Evolutionary conservation across 1,140 invertebrate species (phyloP), one percentile per base, ranked within the genome.

Genomic region (Tetramorium simillimum): DNA sequence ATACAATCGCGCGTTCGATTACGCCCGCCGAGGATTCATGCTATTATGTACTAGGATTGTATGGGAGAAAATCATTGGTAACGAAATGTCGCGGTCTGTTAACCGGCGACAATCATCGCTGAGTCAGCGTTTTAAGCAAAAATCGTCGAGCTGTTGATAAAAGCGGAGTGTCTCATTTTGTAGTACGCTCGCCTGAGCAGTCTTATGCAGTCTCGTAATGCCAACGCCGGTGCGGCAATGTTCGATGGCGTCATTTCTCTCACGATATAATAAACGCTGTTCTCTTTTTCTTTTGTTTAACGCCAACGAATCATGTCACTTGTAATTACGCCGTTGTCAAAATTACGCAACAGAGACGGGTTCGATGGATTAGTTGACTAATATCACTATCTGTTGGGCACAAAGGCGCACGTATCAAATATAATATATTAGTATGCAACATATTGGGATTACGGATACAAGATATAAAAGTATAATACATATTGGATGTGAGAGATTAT

Each of bases 51-150:
- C 28, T 4, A 12, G 28, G 24, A 40, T 46, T 72, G 75, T 72
- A n/a, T 28, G 77, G 21, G 28, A 77, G 89, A 86, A 90, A 88
- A 86, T 80, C 73, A 86, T 85, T 53, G 76, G 76, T 76, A 88
- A 86, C 88, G 77, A 88, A 75, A 69, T 73, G 89, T 91, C 86
- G 84, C 90, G 89, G 90, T 90, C 89, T 86, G 86, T 91, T 91
- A 90, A 91, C 43, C 37, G 84, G 28, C 62, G 67, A 86, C 89
- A 90, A 90, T 91, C 86, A 91, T 86, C 60, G 86, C 40, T 88
- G 90, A 91, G 86, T 90, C 89, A 90, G 49, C 60, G 56, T 75
- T 84, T 87, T 58, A 37, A 67, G 14, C 76, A 88, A 90, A 88
- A 90, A 86, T 90, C 76, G 40, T 16, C 10, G 24, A 51, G 67